phyloP scores from a whole-genome alignment of 2,888 invertebrate species.

The Eremobia ochroleuca region DNA sequence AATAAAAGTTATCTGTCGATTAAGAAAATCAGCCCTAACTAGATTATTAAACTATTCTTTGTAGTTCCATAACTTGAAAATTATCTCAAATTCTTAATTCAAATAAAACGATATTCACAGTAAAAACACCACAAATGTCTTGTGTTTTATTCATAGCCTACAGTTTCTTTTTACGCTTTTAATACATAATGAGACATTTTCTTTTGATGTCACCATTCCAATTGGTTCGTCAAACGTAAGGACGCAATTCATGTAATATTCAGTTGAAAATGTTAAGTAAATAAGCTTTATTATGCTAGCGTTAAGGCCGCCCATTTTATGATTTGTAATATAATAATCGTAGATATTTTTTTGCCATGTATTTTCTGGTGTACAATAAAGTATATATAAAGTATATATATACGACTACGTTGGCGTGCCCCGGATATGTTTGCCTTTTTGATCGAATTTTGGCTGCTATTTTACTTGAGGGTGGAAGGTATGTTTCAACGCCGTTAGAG shows the following conservation, averaged over 20 bases:
- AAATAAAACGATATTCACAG: slow-evolving; percentile 30
- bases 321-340: no score
- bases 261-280: slow-evolving; percentile 51
- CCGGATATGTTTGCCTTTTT: slow-evolving; percentile 18
- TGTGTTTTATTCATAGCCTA: slow-evolving; percentile 58
- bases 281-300: slow-evolving; percentile 54
- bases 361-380: no score
- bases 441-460: neutral
- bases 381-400: no score
- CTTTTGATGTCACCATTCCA: slow-evolving; percentile 54
- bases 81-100: no score
- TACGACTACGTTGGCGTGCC: no score
- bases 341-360: no score
- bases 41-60: no score
- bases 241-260: slow-evolving; percentile 56
- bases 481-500: neutral
- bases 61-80: no score
- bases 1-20: no score
- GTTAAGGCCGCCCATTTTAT: no score
- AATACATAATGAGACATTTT: slow-evolving; percentile 44
- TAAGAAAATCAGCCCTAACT: no score
- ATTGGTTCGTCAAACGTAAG: slow-evolving; percentile 42
- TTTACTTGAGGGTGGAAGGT: neutral
- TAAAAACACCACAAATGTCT: slow-evolving; percentile 46
- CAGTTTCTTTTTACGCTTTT: slow-evolving; percentile 35